Base-by-base conservation (phyloP, 2,797 vertebrate genomes). In the Parambassis ranga region DNA sequence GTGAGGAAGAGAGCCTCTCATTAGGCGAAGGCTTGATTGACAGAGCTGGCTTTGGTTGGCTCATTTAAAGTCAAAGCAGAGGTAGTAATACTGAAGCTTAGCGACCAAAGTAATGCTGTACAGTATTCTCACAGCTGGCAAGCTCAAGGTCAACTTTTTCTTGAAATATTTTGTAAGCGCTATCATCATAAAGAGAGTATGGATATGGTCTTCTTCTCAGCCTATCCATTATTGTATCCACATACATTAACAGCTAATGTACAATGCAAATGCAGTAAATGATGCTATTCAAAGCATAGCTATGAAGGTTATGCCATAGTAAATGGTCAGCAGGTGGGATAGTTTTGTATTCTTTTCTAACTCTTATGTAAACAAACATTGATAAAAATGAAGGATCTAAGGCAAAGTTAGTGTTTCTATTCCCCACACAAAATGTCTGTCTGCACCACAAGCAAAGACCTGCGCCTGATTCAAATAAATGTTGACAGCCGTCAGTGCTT, bases 31-130 rank as follows among this genome's bases (percentile, higher is more conserved):
- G 26, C 19, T 28, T 31, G 32, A 71, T 20, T 49, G 35, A 30
- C 48, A 60, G 43, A 35, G 38, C 31, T 16, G 3, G 3, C 35
- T 10, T 52, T 44, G 10, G 18, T 14, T 30, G 32, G 30, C 10
- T 62, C 3, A 51, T 58, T 65, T 20, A 18, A 55, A 49, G 31
- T 51, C 22, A 46, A 31, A 73, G 41, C 42, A 27, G 35, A 26
- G 10, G 20, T 6, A 5, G 6, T 31, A 13, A 49, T 41, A 10
- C 9, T 47, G 26, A 3, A 15, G 16, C 10, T 62, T 53, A 11
- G 11, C 19, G 19, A 13, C 5, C n/a, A n/a, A n/a, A n/a, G n/a
- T n/a, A n/a, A n/a, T n/a, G n/a, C n/a, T n/a, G n/a, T n/a, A n/a
- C n/a, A n/a, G n/a, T n/a, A n/a, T 39, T 65, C 41, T 24, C 27